Evolutionary conservation across 2,888 invertebrate genomes (phyloP), one percentile per base, ranked within the genome.

Genomic region (Merodon equestris): DNA sequence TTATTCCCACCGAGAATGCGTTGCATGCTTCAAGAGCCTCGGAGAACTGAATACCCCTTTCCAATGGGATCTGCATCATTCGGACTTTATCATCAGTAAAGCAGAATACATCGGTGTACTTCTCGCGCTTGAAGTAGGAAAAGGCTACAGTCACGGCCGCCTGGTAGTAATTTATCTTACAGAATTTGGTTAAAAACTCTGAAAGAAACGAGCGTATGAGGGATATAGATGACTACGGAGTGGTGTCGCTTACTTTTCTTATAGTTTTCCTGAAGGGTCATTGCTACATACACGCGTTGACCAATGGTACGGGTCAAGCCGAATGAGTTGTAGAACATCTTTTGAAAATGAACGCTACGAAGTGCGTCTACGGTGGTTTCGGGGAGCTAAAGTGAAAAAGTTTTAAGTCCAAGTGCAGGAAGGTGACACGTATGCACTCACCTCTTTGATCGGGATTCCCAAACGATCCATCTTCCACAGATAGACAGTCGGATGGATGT

Each of bases 191-290:
- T 13, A 86, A 71, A 1, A 77, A 64, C 71, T 85, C 85, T 86
- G 27, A 18, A 74, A 77, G 13, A 54, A n/a, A 3, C 13, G 38
- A 54, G 1, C 38, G 15, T 36, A 1, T 40, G 15, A 60, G 38
- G n/a, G 27, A 36, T 14, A 36, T 10, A n/a, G 17, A 9, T 12
- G 15, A 0, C 44, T 9, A 27, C n/a, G n/a, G n/a, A 38, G 9
- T 10, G 36, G 7, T 36, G 5, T 9, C 40, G 3, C 1, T 18
- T 81, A 88, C 88, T 88, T 73, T 82, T 82, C 38, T 83, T 79
- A 47, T 87, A 87, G 48, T 81, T 83, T 17, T 61, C 70, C 82
- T 88, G 88, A 47, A 88, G 81, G 77, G 87, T 88, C 1, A 88
- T 81, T 1, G 87, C 85, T n/a, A 88, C 85, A 54, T 84, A 84